Evolutionary conservation across 2,888 invertebrate genomes (phyloP), one percentile per base, ranked within the genome.

Genomic region (Drosophila quinaria): DNA sequence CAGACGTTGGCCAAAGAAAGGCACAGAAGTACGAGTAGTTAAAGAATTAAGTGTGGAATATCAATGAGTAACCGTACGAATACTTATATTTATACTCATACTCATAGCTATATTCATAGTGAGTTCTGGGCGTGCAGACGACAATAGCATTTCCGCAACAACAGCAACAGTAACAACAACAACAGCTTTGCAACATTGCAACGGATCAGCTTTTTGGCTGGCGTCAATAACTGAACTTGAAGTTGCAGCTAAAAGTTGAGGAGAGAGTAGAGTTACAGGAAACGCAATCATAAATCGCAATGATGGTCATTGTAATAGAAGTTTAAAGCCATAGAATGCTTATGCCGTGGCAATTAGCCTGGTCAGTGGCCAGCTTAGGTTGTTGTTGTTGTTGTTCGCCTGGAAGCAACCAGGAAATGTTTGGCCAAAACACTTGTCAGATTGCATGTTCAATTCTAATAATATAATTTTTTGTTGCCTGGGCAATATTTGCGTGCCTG

Each of bases 401-500:
- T 74, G 61, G 62, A 4, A 47, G 37, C 52, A 29, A 74, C 90
- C 90, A 84, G 88, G 88, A 89, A 89, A 78, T 64, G 87, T 76
- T 85, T 80, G 65, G 64, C 70, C 56, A 67, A 78, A 87, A 87
- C 89, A 91, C 91, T 91, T 91, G 91, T 90, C 91, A 89, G 91
- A 91, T 91, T 85, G 91, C 91, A 89, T 91, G 91, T 90, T 87
- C 86, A 91, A 87, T 80, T 81, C 89, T 91, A 91, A 91, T 91
- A 91, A 90, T 90, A 85, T 87, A 89, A 91, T 86, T 84, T 85
- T 75, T 63, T 66, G 11, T 46, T 41, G 11, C 46, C 58, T 47
- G 52, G 49, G 62, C 79, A 60, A 62, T 72, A 82, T 80, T 89
- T 83, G 89, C 87, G 87, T 87, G 87, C 81, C 67, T 65, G 78